Evolutionary conservation across 1,140 invertebrate genomes (phyloP).

Genomic region (Cephus cinctus): DNA sequence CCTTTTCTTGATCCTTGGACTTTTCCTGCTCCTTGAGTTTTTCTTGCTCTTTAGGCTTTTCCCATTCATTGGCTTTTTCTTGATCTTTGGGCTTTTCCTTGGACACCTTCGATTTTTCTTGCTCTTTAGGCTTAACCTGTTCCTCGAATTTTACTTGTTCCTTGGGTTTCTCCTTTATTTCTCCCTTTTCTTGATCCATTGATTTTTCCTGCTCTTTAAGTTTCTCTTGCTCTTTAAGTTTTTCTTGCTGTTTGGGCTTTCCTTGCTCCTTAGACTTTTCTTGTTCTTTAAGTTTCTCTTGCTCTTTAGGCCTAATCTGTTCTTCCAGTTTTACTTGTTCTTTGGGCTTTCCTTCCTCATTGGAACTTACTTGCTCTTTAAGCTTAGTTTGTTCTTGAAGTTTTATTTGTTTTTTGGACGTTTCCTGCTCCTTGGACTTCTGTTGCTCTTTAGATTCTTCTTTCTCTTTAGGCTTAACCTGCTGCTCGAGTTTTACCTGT

Average conservation of each 20-base stretch:
- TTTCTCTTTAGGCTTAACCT: not conserved
- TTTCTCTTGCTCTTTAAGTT: slow-evolving; percentile 3
- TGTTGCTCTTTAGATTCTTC: not conserved
- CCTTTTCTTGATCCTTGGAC: not conserved
- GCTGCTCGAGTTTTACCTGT: not conserved
- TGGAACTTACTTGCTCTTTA: not conserved
- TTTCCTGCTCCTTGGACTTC: not conserved
- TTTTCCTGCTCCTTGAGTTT: not conserved
- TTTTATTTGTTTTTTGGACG: not conserved
- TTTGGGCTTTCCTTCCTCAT: not conserved
- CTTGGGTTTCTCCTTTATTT: not conserved
- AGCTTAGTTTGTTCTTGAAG: not conserved
- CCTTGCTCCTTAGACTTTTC: not conserved
- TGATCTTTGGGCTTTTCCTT: slow-evolving; percentile 8
- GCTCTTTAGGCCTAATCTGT: not conserved
- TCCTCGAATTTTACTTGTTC: not conserved
- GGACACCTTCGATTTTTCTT: slow-evolving; percentile 1
- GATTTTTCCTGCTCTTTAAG: slow-evolving; percentile 5
- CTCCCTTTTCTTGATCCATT: slow-evolving; percentile 10
- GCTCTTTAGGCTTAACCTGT: not conserved
- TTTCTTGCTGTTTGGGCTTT: slow-evolving; percentile 14
- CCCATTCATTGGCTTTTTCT: not conserved
- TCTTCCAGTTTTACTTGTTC: not conserved
- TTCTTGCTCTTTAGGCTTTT: not conserved
- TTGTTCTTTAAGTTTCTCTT: not conserved